phyloP scores from a whole-genome alignment of 2,888 invertebrate genomes.

The Melanostoma mellinum region DNA sequence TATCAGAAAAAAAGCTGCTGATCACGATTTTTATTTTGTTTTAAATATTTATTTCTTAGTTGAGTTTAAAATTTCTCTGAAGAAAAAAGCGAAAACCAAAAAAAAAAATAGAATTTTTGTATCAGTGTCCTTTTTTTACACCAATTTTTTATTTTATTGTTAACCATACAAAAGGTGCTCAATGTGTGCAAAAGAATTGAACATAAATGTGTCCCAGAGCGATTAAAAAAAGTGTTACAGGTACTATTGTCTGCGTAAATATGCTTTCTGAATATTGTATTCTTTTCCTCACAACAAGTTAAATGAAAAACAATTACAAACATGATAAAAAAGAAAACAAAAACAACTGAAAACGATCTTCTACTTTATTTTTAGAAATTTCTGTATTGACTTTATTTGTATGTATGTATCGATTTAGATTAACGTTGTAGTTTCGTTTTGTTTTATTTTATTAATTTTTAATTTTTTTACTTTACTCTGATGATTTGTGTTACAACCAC shows the following conservation, averaged over 20 bases:
- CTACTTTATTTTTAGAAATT: constrained; percentile 66
- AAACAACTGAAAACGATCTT: constrained; percentile 64
- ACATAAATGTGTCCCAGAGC: constrained; percentile 72
- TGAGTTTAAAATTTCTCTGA: constrained; percentile 72
- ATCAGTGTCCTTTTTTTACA: constrained; percentile 77
- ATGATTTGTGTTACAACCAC: constrained; percentile 45
- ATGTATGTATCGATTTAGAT: constrained; percentile 39
- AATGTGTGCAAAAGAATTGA: constrained; percentile 72
- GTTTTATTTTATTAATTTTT: constrained; percentile 2
- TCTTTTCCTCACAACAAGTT: constrained; percentile 29
- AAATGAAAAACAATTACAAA: neutral
- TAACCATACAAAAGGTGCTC: constrained; percentile 70
- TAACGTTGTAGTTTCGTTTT: constrained; percentile 32
- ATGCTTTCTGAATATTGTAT: constrained; percentile 69
- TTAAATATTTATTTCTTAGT: constrained; percentile 47
- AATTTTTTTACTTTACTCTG: neutral
- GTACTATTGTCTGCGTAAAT: constrained; percentile 73
- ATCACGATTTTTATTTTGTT: constrained; percentile 52
- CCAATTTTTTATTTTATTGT: constrained; percentile 66
- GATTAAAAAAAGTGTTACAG: constrained; percentile 63
- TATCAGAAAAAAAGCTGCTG: constrained; percentile 63
- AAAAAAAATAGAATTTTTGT: constrained; percentile 74
- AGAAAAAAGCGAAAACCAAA: constrained; percentile 76
- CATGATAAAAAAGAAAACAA: constrained; percentile 25
- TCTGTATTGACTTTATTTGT: constrained; percentile 29